These are phyloP conservation scores for Ptychoptera albimana DNA, from an alignment of 2,888 invertebrate species.

Conservation along the genomic window DNA sequence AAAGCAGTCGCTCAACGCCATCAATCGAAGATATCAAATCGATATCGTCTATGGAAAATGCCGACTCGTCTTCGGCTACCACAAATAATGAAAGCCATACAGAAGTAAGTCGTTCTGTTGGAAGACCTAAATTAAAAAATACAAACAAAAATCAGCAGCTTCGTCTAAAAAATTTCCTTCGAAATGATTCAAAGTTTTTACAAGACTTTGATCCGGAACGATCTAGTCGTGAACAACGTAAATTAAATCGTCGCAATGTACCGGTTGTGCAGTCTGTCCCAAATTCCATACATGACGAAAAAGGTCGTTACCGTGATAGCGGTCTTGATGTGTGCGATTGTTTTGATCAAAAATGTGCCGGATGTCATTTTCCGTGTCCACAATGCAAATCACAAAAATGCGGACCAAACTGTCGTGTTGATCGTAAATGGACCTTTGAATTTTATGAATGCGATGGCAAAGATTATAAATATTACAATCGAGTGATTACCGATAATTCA, in stretches of 20 bases:
- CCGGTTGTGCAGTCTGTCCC: too few relatives aligned
- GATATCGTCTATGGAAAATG: too few relatives aligned
- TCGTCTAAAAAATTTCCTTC: too few relatives aligned
- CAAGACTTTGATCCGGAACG: constrained; percentile 64
- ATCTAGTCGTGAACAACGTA: constrained; percentile 60
- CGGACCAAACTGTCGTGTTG: constrained; percentile 63
- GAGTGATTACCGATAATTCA: too few relatives aligned
- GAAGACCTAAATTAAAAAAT: too few relatives aligned
- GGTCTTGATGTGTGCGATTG: constrained; percentile 74
- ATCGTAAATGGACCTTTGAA: constrained; percentile 64
- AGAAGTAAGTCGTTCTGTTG: too few relatives aligned
- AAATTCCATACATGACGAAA: constrained; percentile 46
- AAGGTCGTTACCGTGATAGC: constrained; percentile 43
- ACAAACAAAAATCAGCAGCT: too few relatives aligned
- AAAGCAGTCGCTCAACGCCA: too few relatives aligned
- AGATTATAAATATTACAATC: constrained; percentile 25
- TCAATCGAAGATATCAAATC: too few relatives aligned
- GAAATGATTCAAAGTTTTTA: constrained; percentile 20
- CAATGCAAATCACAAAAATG: constrained; percentile 62
- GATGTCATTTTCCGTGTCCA: constrained; percentile 70
- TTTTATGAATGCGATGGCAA: constrained; percentile 65
- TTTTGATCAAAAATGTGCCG: constrained; percentile 54
- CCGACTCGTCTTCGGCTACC: too few relatives aligned
- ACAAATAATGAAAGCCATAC: too few relatives aligned
- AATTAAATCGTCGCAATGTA: constrained; percentile 39